Evolutionary conservation across 2,888 invertebrate species (phyloP).

Genomic region (Apamea monoglypha): DNA sequence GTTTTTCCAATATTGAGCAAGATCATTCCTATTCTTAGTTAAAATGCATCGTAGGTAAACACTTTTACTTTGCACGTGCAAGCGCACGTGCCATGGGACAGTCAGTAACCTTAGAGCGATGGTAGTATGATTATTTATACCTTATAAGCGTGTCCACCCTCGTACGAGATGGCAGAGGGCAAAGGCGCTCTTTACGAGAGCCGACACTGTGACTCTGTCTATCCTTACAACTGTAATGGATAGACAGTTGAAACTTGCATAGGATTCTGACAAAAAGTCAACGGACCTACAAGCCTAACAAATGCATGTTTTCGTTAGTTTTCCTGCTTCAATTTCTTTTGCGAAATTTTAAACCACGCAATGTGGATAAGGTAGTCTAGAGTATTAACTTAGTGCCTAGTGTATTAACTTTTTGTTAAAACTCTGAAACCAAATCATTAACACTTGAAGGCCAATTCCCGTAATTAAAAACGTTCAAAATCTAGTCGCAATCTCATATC

Average conservation of each 20-base stretch:
- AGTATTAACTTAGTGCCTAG: neutral
- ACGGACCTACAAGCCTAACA: neutral
- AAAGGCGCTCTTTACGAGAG: neutral
- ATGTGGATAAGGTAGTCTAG: neutral
- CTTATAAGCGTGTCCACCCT: neutral
- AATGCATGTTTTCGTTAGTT: neutral
- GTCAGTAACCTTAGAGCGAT: neutral
- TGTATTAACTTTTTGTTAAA: neutral
- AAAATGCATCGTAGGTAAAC: neutral
- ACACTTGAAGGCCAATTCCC: neutral
- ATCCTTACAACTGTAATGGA: neutral
- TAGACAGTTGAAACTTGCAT: neutral
- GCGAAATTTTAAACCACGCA: neutral
- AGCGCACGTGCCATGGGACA: neutral
- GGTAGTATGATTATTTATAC: neutral
- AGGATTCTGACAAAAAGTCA: neutral
- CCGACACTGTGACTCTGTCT: neutral
- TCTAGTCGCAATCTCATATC: no score
- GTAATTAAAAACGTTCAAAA: no score
- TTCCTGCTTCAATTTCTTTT: neutral
- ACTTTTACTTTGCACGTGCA: no score
- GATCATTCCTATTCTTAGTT: neutral
- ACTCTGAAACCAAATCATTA: conserved; percentile 6
- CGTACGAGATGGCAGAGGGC: no score
- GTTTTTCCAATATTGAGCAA: neutral